Base-by-base conservation (phyloP, 2,113 vertebrate genomes). In the Taxidea taxus region DNA sequence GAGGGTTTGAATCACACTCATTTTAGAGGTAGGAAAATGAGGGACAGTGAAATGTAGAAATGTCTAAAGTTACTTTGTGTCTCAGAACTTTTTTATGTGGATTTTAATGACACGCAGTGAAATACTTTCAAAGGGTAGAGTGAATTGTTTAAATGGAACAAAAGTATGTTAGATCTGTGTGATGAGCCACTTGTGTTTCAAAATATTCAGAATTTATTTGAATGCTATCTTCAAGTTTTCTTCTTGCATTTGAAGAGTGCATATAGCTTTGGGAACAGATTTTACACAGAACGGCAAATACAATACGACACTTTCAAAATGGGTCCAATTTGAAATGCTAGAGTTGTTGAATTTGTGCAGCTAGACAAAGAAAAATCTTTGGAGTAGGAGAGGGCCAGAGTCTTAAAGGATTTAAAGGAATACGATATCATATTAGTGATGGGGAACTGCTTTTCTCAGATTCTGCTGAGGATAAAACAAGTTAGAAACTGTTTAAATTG, bases 351-450 rank as follows among this genome's bases (percentile, higher is more conserved):
- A 58, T 91, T 62, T 90, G 42, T 94, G 51, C 62, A 94, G 23
- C 37, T 90, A 80, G 78, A 91, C 37, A 96, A 78, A 95, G 92
- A 90, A 74, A 92, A 93, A 37, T 77, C 83, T 94, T 87, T 49
- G 44, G 29, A 3, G 14, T 81, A 83, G 47, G 39, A 96, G 51
- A 93, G 44, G 39, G 31, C 62, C 34, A 49, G 47, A 47, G 56
- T 95, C 94, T 93, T 89, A 91, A 90, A 97, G 74, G 88, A 95
- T 88, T 97, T 97, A 94, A 92, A 91, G 92, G 83, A 95, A 93
- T 93, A 93, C 89, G 75, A 47, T 97, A 93, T 96, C 60, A 83
- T 95, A 49, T 94, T 97, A 86, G 60, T 90, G 62, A 75, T 84
- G 85, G 72, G 37, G 44, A 96, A 42, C 64, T 90, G 64, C 75